Conservation (phyloP, 2,888 invertebrate genomes). For the Heliconius hortense region DNA sequence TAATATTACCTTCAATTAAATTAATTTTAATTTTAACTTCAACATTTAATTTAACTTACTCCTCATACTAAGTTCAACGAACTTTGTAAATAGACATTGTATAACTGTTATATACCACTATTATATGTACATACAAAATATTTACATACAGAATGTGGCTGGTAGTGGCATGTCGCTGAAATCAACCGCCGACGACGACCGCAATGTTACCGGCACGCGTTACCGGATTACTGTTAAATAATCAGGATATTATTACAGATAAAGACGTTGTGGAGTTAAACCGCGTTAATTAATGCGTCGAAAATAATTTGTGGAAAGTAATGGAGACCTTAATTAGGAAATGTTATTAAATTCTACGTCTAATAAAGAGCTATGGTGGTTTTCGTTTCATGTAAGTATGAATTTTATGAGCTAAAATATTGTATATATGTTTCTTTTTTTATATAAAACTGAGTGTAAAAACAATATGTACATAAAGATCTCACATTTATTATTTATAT, state of each 20-base stretch:
- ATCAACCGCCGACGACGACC: conserved; percentile 42
- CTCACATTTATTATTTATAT: no score
- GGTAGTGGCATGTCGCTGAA: conserved; percentile 37
- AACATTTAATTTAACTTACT: background rate
- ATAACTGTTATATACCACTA: background rate
- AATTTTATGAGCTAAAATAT: background rate
- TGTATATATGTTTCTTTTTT: background rate
- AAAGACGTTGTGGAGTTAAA: conserved; percentile 18
- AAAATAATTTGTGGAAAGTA: conserved; percentile 22
- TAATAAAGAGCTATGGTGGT: conserved; percentile 3
- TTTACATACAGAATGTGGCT: conserved; percentile 35
- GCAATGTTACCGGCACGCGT: conserved; percentile 38
- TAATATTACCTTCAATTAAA: no score
- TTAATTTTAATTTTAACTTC: background rate
- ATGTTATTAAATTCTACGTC: conserved; percentile 4
- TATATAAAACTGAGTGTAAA: background rate
- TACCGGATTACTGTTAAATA: conserved; percentile 29
- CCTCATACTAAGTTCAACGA: conserved; percentile 1
- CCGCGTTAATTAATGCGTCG: conserved; percentile 19
- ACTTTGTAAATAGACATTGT: conserved; percentile 4
- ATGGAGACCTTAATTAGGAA: conserved; percentile 8
- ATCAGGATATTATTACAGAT: conserved; percentile 23
- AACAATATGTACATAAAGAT: background rate
- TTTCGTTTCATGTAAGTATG: background rate
- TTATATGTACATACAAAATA: conserved; percentile 28